A percentile compares a stretch with the other conserved stretches of the same genome.
Evolutionary conservation across 2,888 invertebrate species (phyloP).

Genomic region (Xanthorhoe spadicearia): DNA sequence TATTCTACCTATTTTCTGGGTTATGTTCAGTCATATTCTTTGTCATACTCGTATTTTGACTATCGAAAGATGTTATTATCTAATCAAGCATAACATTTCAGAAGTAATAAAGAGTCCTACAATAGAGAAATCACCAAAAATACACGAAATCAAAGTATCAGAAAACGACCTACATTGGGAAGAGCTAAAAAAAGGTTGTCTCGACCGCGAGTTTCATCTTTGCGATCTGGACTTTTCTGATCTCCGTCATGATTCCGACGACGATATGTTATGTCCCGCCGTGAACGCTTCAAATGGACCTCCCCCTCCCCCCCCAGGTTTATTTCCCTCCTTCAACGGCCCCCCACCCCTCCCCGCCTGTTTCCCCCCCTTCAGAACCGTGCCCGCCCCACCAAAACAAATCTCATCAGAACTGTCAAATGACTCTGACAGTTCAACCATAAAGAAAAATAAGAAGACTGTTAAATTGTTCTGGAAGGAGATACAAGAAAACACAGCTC

Average conservation of each 20-base stretch:
- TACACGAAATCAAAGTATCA: constrained; percentile 91
- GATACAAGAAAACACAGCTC: constrained; percentile 90
- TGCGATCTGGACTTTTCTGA: constrained; percentile 99
- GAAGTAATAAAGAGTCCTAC: constrained; percentile 90
- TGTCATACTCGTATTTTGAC: no score
- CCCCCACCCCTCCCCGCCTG: constrained; percentile 82
- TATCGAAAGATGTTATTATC: neutral
- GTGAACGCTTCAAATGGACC: constrained; percentile 88
- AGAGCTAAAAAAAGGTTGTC: constrained; percentile 89
- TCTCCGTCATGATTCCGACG: constrained; percentile 94
- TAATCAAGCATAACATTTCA: constrained; percentile 44
- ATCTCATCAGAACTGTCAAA: constrained; percentile 66
- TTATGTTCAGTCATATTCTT: no score
- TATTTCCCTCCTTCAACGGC: constrained; percentile 80
- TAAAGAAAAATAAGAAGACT: constrained; percentile 96
- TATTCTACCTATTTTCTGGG: no score
- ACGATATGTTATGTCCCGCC: constrained; percentile 89
- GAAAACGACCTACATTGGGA: constrained; percentile 99
- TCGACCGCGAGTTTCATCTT: constrained; percentile 90
- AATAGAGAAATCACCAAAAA: constrained; percentile 87
- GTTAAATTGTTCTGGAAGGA: constrained; percentile 99
- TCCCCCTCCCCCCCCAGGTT: constrained; percentile 91
- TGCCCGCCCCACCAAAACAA: constrained; percentile 75
- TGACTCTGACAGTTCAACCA: constrained; percentile 78
- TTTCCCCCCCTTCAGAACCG: constrained; percentile 71